Conservation (phyloP, 2,888 invertebrate species). For the Habrosyne pyritoides region DNA sequence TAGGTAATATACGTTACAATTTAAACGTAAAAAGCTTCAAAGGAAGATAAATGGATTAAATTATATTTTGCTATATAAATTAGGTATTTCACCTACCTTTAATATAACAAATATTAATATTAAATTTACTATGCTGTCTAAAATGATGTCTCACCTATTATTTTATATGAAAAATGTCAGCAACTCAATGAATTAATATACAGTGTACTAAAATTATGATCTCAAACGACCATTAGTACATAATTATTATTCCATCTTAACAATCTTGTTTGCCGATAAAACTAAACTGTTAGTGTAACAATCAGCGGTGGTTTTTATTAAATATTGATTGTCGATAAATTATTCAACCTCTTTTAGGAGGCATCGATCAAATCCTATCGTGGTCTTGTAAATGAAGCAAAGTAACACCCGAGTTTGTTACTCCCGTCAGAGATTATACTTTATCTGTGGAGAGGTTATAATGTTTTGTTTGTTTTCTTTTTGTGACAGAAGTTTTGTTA, state of each 20-base stretch:
- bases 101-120: no score
- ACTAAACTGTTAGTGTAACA: constrained; percentile 15
- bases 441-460: constrained; percentile 12
- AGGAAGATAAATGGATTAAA: no score
- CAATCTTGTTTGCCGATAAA: not conserved
- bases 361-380: constrained; percentile 65
- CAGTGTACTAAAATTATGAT: no score
- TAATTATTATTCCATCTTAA: not conserved
- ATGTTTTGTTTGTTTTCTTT: not conserved
- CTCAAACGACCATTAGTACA: not conserved
- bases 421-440: constrained; percentile 38
- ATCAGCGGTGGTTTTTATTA: constrained; percentile 49
- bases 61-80: no score
- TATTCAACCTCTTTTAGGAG: constrained; percentile 64
- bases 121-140: no score
- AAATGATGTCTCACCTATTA: no score
- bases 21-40: no score
- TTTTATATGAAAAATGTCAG: no score
- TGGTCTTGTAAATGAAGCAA: constrained; percentile 30
- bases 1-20: no score
- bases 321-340: constrained; percentile 58
- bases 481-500: constrained; percentile 12
- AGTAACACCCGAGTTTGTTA: constrained; percentile 38
- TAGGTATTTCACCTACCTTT: no score
- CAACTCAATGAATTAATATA: no score